Evolutionary conservation across 2,888 invertebrate species (phyloP), one percentile per base, ranked within the genome.

Genomic region (Orthonychiurus folsomi): DNA sequence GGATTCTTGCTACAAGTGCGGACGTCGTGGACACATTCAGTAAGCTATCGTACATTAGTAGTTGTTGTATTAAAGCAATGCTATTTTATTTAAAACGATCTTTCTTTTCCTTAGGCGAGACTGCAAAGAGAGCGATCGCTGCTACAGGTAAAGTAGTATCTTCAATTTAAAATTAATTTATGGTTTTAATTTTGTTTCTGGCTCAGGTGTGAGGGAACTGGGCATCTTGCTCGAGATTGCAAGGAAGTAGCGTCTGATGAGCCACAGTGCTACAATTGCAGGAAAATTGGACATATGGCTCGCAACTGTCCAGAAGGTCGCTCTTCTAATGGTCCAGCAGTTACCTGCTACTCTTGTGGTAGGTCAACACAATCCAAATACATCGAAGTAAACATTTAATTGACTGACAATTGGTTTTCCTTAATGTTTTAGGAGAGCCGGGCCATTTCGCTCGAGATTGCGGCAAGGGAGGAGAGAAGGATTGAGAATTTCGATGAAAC

Each of bases 151-250:
- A 73, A 78, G 5, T 37, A 37, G 5, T 37, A 37, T 9, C 37
- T 37, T 37, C 15, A 9, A 37, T 37, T 37, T 9, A 37, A 9
- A 37, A 37, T 37, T 37, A 37, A n/a, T n/a, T n/a, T 12, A 15
- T 47, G 12, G 12, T 47, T 52, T 50, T 52, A n/a, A 26, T 52
- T 25, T 53, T 60, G 5, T 53, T 59, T 50, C 2, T 59, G 48
- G 28, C 28, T 59, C 75, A 78, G 80, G 65, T 93, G 93, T 83
- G 91, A 89, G 80, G 89, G 90, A 75, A 86, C 89, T 76, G 93
- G 93, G 66, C 93, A 93, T 80, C 91, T 92, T 81, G 92, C 92
- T 75, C 89, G 90, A 78, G 90, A 93, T 80, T 93, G 93, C 80
- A 86, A 88, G 76, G 89, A 90, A 81, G 74, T 73, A 59, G 52